A percentile compares a stretch with the other conserved stretches of the same genome.
Evolutionary conservation across 1,140 invertebrate species (phyloP).

Genomic region (Drosophila gunungcola): DNA sequence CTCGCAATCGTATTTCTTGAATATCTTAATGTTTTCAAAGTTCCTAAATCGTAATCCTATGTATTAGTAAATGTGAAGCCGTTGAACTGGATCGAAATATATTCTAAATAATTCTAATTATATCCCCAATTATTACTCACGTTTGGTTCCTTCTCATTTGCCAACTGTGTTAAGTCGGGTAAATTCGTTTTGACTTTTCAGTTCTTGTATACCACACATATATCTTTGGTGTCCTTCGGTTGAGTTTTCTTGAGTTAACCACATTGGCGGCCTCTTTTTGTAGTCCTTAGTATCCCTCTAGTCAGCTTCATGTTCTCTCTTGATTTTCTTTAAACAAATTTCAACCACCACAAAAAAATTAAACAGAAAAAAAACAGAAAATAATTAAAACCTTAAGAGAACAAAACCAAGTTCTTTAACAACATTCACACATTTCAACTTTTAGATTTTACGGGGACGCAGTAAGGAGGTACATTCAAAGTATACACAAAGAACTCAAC

Average conservation of each 20-base stretch:
- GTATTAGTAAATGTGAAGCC: constrained; percentile 81
- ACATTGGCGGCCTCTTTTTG: constrained; percentile 31
- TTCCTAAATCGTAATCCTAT: constrained; percentile 72
- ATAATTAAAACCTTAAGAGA: constrained; percentile 13
- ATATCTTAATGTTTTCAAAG: constrained; percentile 82
- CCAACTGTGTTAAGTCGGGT: constrained; percentile 8
- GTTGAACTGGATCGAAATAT: constrained; percentile 75
- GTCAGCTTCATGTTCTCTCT: constrained; percentile 33
- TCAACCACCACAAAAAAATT: constrained; percentile 6
- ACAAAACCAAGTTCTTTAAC: constrained; percentile 38
- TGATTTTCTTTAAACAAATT: constrained; percentile 27
- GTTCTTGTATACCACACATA: constrained; percentile 9
- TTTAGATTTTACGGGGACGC: constrained; percentile 85
- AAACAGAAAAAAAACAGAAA: constrained; percentile 1
- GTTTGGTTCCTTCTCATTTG: constrained; percentile 40
- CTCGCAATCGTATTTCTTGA: constrained; percentile 63
- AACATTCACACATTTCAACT: constrained; percentile 77
- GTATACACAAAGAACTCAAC: constrained; percentile 81
- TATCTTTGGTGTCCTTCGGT: constrained; percentile 7
- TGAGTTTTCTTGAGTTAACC: constrained; percentile 4
- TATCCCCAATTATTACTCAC: constrained; percentile 40
- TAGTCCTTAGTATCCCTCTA: constrained; percentile 37
- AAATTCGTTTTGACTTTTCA: constrained; percentile 18
- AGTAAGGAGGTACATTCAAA: constrained; percentile 84
- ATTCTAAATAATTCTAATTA: constrained; percentile 56